Conservation (phyloP, 1,140 invertebrate genomes). For the Drosophila bocki region DNA sequence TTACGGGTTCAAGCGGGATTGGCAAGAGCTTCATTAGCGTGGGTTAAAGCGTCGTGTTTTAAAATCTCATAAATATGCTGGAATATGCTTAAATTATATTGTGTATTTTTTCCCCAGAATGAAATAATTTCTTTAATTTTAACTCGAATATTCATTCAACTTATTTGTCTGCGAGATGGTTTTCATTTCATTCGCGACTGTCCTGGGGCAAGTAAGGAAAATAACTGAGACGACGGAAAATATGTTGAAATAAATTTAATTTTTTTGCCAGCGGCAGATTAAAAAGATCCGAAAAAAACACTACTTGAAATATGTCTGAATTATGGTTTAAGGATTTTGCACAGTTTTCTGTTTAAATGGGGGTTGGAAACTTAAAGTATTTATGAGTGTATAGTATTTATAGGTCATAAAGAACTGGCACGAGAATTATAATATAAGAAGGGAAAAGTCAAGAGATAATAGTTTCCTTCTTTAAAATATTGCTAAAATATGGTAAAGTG, state of each 20-base stretch:
- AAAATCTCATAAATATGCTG: not conserved
- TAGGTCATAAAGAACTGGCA: conserved; percentile 2
- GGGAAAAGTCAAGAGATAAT: not conserved
- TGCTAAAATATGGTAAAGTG: not conserved
- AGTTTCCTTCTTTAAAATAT: not conserved
- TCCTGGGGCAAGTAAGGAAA: conserved; percentile 3
- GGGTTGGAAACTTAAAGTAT: not conserved
- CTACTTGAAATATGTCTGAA: not conserved
- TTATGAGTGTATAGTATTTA: conserved; percentile 1
- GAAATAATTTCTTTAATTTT: not conserved
- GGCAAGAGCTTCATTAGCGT: not conserved
- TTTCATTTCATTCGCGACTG: conserved; percentile 27
- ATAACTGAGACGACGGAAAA: conserved; percentile 14
- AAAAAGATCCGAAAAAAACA: conserved; percentile 1
- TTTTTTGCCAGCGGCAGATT: conserved; percentile 33
- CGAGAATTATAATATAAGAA: not conserved
- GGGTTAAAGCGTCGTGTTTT: not conserved
- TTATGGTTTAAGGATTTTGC: conserved; percentile 5
- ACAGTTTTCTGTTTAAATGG: not conserved
- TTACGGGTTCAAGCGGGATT: conserved; percentile 38
- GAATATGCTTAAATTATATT: not conserved
- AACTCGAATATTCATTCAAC: conserved; percentile 11
- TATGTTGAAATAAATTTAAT: conserved; percentile 50
- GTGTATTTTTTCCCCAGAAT: not conserved
- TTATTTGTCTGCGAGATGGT: conserved; percentile 21